A percentile compares a stretch with the other conserved stretches of the same genome.
These are phyloP conservation scores for Platanista minor DNA, from an alignment of 2,113 vertebrate species.

Conservation along the genomic window DNA sequence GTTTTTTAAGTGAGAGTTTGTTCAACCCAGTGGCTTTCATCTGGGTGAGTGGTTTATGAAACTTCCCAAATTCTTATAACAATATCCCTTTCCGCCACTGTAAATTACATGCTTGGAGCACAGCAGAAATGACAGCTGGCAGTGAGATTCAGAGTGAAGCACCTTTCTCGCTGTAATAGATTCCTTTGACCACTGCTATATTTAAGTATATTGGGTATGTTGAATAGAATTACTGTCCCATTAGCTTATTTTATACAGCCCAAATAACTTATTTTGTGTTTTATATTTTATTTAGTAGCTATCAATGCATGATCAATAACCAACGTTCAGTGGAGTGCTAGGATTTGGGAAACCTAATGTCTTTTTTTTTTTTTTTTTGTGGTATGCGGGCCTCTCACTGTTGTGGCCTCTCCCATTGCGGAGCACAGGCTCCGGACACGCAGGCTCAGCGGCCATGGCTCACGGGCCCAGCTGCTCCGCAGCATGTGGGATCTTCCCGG, in stretches of 20 bases:
- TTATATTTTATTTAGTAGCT: neutral
- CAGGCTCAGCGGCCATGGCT: too few relatives aligned
- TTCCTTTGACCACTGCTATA: neutral
- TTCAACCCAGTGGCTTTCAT: neutral
- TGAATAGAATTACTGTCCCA: neutral
- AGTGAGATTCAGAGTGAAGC: neutral
- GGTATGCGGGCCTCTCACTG: too few relatives aligned
- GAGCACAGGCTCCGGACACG: too few relatives aligned
- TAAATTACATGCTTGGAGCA: neutral
- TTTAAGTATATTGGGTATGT: neutral
- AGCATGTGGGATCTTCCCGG: too few relatives aligned
- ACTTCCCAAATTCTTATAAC: neutral
- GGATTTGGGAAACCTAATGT: neutral
- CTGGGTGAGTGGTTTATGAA: neutral
- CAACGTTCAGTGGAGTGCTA: neutral
- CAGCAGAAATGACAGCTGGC: neutral
- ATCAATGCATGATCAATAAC: neutral
- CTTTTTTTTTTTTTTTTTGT: neutral
- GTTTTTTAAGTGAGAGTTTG: neutral
- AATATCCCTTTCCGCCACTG: neutral
- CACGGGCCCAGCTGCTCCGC: too few relatives aligned
- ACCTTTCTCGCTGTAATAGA: neutral
- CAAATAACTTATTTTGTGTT: neutral
- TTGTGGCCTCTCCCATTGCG: too few relatives aligned
- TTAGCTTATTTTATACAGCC: neutral